Conservation (phyloP, 2,797 vertebrate species). For the Sparidentex hasta region DNA sequence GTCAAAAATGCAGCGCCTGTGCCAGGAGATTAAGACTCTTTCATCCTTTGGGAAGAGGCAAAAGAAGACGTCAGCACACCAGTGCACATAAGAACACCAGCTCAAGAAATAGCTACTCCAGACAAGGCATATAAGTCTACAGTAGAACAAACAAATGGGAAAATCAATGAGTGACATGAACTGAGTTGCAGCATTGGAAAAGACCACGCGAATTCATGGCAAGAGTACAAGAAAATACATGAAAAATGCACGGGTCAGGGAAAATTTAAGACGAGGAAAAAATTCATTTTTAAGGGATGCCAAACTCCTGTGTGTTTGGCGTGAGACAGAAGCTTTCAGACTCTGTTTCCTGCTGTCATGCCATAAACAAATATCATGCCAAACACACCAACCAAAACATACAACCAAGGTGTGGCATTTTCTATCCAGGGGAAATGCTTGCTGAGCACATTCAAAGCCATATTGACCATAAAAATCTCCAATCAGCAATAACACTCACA, state of each 20-base stretch:
- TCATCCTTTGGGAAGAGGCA: conserved; percentile 22
- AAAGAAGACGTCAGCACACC: conserved; percentile 23
- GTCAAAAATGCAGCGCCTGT: conserved; percentile 30
- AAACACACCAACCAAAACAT: not conserved
- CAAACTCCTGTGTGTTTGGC: not conserved
- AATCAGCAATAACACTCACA: not conserved
- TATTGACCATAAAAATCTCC: not conserved
- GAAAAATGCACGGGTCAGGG: not conserved
- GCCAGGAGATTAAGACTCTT: conserved; percentile 39
- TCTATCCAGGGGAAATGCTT: conserved; percentile 1
- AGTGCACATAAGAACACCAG: conserved; percentile 25
- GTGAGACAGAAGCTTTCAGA: not conserved
- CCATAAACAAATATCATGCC: conserved; percentile 8
- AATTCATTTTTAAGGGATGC: not conserved
- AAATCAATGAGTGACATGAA: not conserved
- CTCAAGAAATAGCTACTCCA: conserved; percentile 21
- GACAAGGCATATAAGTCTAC: conserved; percentile 3
- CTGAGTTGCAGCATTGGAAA: not conserved
- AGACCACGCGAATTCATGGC: not conserved
- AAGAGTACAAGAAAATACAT: not conserved
- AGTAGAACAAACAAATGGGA: not conserved
- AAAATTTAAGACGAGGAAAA: not conserved
- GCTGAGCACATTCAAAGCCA: conserved; percentile 3
- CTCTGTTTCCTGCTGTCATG: conserved; percentile 5
- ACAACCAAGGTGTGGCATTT: not conserved